Base-by-base conservation (phyloP, 2,797 vertebrate species). In the Cyclopterus lumpus region DNA sequence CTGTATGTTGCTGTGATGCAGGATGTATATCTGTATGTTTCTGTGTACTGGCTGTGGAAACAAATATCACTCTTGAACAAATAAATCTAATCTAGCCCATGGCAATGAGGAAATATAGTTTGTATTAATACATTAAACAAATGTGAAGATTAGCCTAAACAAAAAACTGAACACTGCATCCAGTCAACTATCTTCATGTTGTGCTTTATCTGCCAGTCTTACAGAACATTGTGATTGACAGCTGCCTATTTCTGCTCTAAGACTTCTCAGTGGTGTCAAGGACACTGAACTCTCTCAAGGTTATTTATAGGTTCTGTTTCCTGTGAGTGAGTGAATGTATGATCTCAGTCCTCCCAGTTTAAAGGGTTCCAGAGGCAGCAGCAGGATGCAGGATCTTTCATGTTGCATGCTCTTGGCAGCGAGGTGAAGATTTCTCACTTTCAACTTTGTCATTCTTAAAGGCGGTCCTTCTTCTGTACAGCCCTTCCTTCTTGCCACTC, bases 281-380 rank as follows among this genome's bases (percentile, higher is more conserved):
- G 85, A 81, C 82, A 67, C 71, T 67, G 78, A 7, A 16, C 53
- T 73, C 81, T 89, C 72, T 54, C 55, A 40, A 67, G 73, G 62
- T 73, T 88, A 82, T 88, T 83, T 86, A 78, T 81, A 81, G 82
- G 81, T 60, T 60, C 40, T 75, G 64, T 60, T 70, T 71, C 44
- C 4, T 69, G n/a, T 71, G 34, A 40, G 18, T 73, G 30, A 71
- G 71, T 84, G 70, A 70, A 46, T 26, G 24, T 28, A 2, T 53
- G 49, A 22, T 24, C 49, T 24, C 22, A 73, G 58, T 53, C 51
- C 71, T 76, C 71, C 63, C 65, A 57, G 74, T 78, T 51, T 51
- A 62, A 62, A 76, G 26, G 22, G 68, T 63, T 80, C 71, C 42
- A 22, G 75, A 61, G 71, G 71, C 22, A 75, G 72, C 7, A 28